Evolutionary conservation across 2,888 invertebrate species (phyloP).

Genomic region (Cybosia mesomella): DNA sequence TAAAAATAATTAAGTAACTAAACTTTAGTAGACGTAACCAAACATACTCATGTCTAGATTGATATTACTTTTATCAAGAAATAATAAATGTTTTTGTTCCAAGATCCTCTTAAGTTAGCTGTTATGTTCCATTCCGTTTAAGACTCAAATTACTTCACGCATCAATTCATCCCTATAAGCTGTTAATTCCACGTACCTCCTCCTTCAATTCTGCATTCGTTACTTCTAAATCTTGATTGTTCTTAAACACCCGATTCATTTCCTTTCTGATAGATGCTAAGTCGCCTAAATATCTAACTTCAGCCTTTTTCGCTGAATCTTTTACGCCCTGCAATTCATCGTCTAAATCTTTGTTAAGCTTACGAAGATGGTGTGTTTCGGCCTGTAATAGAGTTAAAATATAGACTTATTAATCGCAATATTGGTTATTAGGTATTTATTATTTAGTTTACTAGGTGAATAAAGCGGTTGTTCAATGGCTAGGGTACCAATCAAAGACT

Average conservation of each 20-base stretch:
- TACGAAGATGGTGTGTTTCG: conserved; percentile 75
- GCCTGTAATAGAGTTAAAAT: conserved; percentile 59
- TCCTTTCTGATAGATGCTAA: conserved; percentile 83
- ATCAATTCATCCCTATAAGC: too few relatives aligned
- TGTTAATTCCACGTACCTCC: conserved; percentile 82
- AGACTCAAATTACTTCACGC: not conserved
- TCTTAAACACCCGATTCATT: conserved; percentile 84
- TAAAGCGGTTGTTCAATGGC: too few relatives aligned
- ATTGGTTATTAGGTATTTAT: too few relatives aligned
- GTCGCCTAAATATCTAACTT: conserved; percentile 78
- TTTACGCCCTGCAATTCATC: conserved; percentile 82
- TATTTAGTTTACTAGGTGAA: too few relatives aligned
- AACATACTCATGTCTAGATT: not conserved
- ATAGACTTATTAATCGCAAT: not conserved
- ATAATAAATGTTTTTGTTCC: not conserved
- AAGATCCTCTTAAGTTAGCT: not conserved
- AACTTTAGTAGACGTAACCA: not conserved
- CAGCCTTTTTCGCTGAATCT: conserved; percentile 79
- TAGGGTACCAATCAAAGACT: too few relatives aligned
- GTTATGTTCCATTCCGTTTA: not conserved
- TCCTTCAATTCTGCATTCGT: conserved; percentile 90
- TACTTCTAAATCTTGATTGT: conserved; percentile 89
- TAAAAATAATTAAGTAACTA: not conserved
- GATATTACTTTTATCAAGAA: not conserved
- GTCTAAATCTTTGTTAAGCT: conserved; percentile 75